These are phyloP conservation scores for Xestobium rufovillosum DNA, from an alignment of 2,888 invertebrate genomes.

Conservation along the genomic window DNA sequence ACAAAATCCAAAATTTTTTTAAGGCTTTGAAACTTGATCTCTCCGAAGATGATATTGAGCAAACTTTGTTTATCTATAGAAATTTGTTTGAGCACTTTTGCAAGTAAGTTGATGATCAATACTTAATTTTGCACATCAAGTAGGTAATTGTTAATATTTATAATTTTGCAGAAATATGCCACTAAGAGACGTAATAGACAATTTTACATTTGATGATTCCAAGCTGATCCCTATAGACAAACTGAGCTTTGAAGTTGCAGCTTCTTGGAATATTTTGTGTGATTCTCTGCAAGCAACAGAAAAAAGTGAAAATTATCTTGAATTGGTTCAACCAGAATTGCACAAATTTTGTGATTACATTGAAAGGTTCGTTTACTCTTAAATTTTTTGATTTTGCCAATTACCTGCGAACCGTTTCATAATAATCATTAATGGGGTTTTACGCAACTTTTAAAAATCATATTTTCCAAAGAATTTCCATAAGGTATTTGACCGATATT, in stretches of 20 bases:
- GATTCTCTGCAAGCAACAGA: conserved; percentile 41
- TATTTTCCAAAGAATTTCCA: too few relatives aligned
- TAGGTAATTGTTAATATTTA: neutral
- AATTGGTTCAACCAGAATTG: conserved; percentile 48
- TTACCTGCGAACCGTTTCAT: too few relatives aligned
- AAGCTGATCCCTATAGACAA: conserved; percentile 42
- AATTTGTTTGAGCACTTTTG: conserved; percentile 49
- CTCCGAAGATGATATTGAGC: conserved; percentile 53
- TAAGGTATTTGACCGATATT: too few relatives aligned
- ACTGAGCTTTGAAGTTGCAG: conserved; percentile 42
- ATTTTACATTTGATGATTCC: conserved; percentile 38
- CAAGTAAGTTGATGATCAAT: conserved; percentile 38
- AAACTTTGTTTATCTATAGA: conserved; percentile 48
- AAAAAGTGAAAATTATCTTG: conserved; percentile 43
- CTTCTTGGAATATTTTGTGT: conserved; percentile 51
- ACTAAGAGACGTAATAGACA: conserved; percentile 36
- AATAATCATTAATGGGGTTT: too few relatives aligned
- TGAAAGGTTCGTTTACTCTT: conserved; percentile 37
- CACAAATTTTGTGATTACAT: conserved; percentile 49
- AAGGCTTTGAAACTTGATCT: conserved; percentile 67
- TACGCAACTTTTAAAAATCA: too few relatives aligned
- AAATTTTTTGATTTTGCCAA: conserved; percentile 5
- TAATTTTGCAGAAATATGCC: conserved; percentile 34
- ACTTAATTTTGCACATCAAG: neutral
- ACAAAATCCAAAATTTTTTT: conserved; percentile 61